Base-by-base conservation (phyloP, 2,888 invertebrate species). In the Lepidochrysops patricia region DNA sequence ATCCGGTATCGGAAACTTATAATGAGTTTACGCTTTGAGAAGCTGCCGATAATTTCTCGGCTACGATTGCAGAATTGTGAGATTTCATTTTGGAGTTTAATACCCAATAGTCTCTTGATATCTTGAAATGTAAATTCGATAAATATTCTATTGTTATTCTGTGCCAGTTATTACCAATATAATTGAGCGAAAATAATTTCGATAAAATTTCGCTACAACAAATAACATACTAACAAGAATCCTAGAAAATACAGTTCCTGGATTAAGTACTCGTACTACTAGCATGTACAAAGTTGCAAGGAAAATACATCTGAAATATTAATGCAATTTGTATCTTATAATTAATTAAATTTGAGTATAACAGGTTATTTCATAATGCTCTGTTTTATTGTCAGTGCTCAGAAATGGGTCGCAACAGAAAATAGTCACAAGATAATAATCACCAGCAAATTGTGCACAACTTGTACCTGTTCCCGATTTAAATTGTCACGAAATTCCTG, bases 331-430 rank as follows among this genome's bases (percentile, higher is more conserved):
- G 9, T 9, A 9, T 37, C 37, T 15, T 7, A 37, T 15, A 19
- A 23, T 19, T 43, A 19, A 43, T 43, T 43, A 43, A 43, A 23
- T 19, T 3, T 1, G 23, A 9, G 13, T 19, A 43, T 12, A 43
- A 19, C 43, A 37, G 37, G 37, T 37, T 1, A 9, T 43, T 23
- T 19, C 19, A 43, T 23, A 52, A 52, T 27, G 6, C 3, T 52
- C 52, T 27, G 43, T 23, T 43, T 27, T 26, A 52, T 52, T 52
- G 27, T 52, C 7, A 15, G 27, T 52, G 27, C 26, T 13, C 26
- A 52, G 52, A 52, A 52, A 26, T 52, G 27, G 52, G 52, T 52
- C 52, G 52, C 52, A 25, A 52, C 52, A 52, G 26, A 52, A 52
- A 52, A 26, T 52, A 52, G 52, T 27, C 27, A 27, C 26, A 52